These are phyloP conservation scores for Antheraea pernyi DNA, from an alignment of 1,140 invertebrate genomes.

Conservation along the genomic window DNA sequence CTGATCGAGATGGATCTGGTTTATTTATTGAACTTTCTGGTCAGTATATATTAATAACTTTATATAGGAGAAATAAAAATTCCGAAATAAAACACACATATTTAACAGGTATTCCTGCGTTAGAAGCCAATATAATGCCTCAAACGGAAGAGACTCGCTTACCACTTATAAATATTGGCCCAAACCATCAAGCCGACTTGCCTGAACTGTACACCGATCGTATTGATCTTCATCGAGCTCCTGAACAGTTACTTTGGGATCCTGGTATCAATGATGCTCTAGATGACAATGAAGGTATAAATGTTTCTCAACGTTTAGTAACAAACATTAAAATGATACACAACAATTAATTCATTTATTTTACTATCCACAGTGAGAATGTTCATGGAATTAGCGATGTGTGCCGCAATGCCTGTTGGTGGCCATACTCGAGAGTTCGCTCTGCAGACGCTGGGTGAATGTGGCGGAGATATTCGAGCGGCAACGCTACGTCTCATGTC, in stretches of 20 bases:
- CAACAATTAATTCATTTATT: neutral
- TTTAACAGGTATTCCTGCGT: slow-evolving; percentile 17
- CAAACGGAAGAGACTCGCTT: slow-evolving; percentile 53
- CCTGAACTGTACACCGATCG: slow-evolving; percentile 81
- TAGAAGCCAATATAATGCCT: slow-evolving; percentile 44
- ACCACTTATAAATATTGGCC: slow-evolving; percentile 92
- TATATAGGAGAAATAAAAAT: neutral
- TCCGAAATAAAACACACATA: neutral
- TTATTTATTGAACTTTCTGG: slow-evolving; percentile 84
- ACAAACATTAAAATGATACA: neutral
- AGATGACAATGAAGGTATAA: slow-evolving; percentile 86
- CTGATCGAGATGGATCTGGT: slow-evolving; percentile 91
- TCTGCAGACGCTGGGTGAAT: slow-evolving; percentile 92
- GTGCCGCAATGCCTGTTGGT: slow-evolving; percentile 92
- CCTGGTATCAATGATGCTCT: slow-evolving; percentile 86
- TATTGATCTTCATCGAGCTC: slow-evolving; percentile 69
- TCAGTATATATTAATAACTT: slow-evolving; percentile 39
- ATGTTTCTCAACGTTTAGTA: neutral
- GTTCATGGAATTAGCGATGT: slow-evolving; percentile 96
- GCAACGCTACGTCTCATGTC: slow-evolving; percentile 92
- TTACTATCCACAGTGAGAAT: slow-evolving; percentile 83
- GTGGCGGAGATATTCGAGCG: slow-evolving; percentile 92
- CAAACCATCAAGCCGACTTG: slow-evolving; percentile 92
- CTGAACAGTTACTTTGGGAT: slow-evolving; percentile 92
- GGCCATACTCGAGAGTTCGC: slow-evolving; percentile 97